Evolutionary conservation across 2,113 vertebrate species (phyloP), one percentile per base, ranked within the genome.

Genomic region (Oncorhynchus masou): DNA sequence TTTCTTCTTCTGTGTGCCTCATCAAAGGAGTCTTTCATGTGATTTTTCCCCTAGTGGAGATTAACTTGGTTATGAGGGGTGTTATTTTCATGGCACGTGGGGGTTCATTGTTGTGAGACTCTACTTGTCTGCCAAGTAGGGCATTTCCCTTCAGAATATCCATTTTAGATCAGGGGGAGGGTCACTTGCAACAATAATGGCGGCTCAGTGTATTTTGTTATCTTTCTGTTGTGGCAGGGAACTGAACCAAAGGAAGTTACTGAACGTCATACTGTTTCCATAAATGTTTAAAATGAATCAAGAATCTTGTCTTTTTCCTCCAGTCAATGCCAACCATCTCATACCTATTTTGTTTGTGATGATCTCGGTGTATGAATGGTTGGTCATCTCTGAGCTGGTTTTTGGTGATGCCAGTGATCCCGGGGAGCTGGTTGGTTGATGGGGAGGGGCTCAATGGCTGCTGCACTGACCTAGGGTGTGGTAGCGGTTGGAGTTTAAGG

Each of bases 401-500:
- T 22, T 22, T 51, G 60, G 70, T 13, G 19, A 27, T 20, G 51
- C 27, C 70, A 72, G 70, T 48, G 62, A 9, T 73, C 22, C 49
- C 77, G 39, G 39, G 2, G 39, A 45, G 9, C 39, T 45, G 51
- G 5, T 49, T 84, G 78, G 73, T 81, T 77, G 81, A 62, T 74
- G 72, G 48, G 81, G 70, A 71, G 66, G 51, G 81, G 66, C 73
- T 81, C 59, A 68, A 77, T 39, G 79, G 77, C 80, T 65, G 81
- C 80, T 66, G 27, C 31, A 19, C 67, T 83, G 27, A 5, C 71
- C 66, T 82, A 79, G 86, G 88, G 89, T 85, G 86, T 88, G 87
- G 84, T 83, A 79, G 81, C 77, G 91, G 85, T 82, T 90, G 83
- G 82, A 86, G 82, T 91, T 91, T 88, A 88, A 88, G 86, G 85